Evolutionary conservation across 2,113 vertebrate genomes (phyloP).

Genomic region (Vidua macroura): DNA sequence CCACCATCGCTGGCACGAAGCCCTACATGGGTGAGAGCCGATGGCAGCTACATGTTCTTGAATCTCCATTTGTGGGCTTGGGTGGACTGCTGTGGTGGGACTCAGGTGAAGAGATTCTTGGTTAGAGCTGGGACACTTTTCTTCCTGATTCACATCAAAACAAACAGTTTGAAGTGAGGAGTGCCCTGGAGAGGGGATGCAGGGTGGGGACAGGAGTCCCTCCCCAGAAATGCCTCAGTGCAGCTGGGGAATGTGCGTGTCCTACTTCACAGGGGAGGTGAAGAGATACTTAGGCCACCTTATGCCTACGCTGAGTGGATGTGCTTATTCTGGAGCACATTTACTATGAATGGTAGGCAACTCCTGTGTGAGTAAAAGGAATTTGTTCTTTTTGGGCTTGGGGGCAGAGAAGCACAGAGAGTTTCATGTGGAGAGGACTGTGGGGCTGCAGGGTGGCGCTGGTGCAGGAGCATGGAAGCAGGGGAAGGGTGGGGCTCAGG

Average conservation of each 20-base stretch:
- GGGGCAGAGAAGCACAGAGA: neutral
- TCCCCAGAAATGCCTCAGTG: no score
- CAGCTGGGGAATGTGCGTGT: accelerated
- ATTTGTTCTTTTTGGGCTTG: neutral
- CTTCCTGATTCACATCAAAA: neutral
- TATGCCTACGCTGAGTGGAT: neutral
- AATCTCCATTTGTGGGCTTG: neutral
- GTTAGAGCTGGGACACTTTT: neutral
- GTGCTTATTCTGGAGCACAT: neutral
- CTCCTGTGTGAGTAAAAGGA: neutral
- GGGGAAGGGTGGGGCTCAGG: accelerated
- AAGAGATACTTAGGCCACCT: neutral
- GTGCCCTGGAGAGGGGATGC: neutral
- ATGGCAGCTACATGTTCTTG: accelerated
- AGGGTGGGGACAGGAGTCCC: neutral
- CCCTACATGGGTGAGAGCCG: constrained; percentile 91
- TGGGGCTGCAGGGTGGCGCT: neutral
- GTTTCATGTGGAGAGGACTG: accelerated
- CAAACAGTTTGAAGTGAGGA: accelerated
- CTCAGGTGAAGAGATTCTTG: neutral
- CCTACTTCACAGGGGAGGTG: accelerated
- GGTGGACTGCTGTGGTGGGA: neutral
- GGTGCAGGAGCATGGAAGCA: neutral
- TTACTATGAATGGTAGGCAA: neutral
- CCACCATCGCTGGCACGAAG: constrained; percentile 93